Percentiles rank a stretch among this genome's conserved stretches.
Conservation (phyloP, 2,888 invertebrate species). For the Noctua janthina region DNA sequence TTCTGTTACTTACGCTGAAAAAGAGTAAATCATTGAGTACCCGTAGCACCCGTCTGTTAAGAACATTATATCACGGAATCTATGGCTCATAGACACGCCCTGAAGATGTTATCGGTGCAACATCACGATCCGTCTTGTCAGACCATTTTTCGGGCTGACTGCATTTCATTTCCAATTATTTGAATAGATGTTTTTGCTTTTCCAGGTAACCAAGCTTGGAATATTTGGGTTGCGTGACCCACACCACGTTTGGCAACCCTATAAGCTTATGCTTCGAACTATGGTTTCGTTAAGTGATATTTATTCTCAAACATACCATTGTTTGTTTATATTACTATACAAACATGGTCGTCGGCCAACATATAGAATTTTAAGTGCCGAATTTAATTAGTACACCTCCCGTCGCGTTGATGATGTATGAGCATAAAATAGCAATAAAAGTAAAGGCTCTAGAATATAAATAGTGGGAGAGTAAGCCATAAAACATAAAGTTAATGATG, state of each 20-base stretch:
- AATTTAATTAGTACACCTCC: constrained; percentile 72
- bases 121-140: constrained; percentile 28
- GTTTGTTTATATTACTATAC: constrained; percentile 61
- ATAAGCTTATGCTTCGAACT: constrained; percentile 44
- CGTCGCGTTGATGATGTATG: constrained; percentile 65
- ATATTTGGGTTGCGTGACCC: constrained; percentile 43
- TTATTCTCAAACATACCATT: constrained; percentile 65
- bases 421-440: constrained; percentile 69
- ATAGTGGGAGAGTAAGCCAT: constrained; percentile 65
- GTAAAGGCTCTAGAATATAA: constrained; percentile 64
- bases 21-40: constrained; percentile 29
- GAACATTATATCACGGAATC: constrained; percentile 31
- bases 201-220: constrained; percentile 36
- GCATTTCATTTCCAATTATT: constrained; percentile 46
- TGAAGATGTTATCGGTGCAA: constrained; percentile 46
- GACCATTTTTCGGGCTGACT: constrained; percentile 38
- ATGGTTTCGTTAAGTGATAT: constrained; percentile 66
- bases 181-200: constrained; percentile 42
- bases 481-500: constrained; percentile 60
- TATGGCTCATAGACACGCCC: constrained; percentile 18
- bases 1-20: constrained; percentile 41
- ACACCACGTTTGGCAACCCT: constrained; percentile 57
- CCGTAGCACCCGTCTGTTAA: constrained; percentile 5
- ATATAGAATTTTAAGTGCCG: constrained; percentile 65
- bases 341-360: constrained; percentile 44